Conservation (phyloP, 2,113 vertebrate genomes). For the Stigmatopora argus region DNA sequence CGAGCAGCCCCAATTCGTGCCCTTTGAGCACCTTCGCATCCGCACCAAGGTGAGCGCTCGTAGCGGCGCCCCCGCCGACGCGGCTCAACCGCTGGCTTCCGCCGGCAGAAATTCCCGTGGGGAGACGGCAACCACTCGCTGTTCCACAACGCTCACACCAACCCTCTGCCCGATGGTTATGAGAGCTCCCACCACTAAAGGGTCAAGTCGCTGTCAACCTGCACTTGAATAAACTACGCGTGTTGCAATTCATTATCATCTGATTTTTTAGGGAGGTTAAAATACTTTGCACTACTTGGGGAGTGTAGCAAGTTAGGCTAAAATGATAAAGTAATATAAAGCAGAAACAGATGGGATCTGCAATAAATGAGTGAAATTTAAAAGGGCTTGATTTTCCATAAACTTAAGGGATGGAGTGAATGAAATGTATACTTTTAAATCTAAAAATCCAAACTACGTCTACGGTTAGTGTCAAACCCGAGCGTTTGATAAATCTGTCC, state of each 20-base stretch:
- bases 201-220: not conserved
- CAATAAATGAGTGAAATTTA: too few species aligned
- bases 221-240: not conserved
- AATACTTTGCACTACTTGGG: too few species aligned
- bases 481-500: too few species aligned
- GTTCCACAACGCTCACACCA: constrained; percentile 81
- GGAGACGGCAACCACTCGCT: constrained; percentile 84
- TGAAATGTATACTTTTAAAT: too few species aligned
- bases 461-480: too few species aligned
- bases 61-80: too few species aligned
- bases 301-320: too few species aligned
- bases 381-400: too few species aligned
- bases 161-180: constrained; percentile 78
- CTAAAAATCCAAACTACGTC: too few species aligned
- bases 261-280: not conserved
- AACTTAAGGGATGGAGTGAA: too few species aligned
- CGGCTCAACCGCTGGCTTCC: not conserved
- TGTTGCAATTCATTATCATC: not conserved
- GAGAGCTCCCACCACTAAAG: constrained; percentile 63
- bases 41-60: constrained; percentile 74
- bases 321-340: too few species aligned
- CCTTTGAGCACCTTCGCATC: constrained; percentile 65
- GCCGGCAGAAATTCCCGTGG: constrained; percentile 78
- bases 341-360: too few species aligned
- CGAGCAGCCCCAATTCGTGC: constrained; percentile 60